Base-by-base conservation (phyloP, 1,140 invertebrate genomes). In the Pygmarrhopalites habei region DNA sequence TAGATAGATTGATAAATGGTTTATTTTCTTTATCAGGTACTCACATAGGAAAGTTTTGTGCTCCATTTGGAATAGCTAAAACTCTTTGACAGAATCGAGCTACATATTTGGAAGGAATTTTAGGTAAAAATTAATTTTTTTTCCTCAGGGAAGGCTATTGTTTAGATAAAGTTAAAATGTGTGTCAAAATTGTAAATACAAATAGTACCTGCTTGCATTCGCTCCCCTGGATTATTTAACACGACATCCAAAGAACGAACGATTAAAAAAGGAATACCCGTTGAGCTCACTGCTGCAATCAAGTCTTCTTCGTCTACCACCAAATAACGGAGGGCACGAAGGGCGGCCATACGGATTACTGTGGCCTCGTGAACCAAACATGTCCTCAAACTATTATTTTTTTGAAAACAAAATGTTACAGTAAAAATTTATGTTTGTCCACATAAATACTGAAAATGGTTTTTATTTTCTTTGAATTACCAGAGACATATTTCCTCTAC, bases 321-420 rank as follows among this genome's bases (percentile, higher is more conserved):
- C 64, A 92, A 80, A 76, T 95, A 91, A 60, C 92, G 81, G 28
- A 96, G 80, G 14, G 87, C 86, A 71, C 92, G 81, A 44, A 97
- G 78, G 19, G 88, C 86, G 39, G 88, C 90, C 58, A 92, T 88
- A 73, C 92, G 82, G 41, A 98, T 86, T 75, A 93, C 89, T 68
- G 88, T 88, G 26, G 88, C 85, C 66, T 92, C 88, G 74, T 93
- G 85, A 23, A 94, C 81, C 60, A 95, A 78, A 55, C 86, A 84
- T 29, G 90, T 79, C 61, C 90, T 84, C 69, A 97, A 80, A 76
- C 93, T 95, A 75, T 62, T 83, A n/a, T n/a, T n/a, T n/a, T n/a
- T n/a, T n/a, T n/a, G n/a, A n/a, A n/a, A n/a, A n/a, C n/a, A n/a
- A n/a, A n/a, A n/a, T n/a, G 10, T 17, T 25, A 52, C 39, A 58